Conservation (phyloP, 2,797 vertebrate genomes). For the Morus bassanus region DNA sequence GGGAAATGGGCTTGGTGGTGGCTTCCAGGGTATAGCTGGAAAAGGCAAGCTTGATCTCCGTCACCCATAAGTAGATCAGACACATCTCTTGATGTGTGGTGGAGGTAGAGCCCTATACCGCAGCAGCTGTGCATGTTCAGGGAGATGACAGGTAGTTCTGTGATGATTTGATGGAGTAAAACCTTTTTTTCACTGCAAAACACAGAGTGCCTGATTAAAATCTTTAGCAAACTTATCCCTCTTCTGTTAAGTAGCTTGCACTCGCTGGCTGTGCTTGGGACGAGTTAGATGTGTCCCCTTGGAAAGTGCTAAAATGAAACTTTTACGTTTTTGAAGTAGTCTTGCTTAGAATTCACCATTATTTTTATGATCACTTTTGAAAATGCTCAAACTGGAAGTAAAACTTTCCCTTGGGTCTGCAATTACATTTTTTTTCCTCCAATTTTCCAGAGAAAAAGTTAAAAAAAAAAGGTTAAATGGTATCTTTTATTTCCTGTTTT, state of each 20-base stretch:
- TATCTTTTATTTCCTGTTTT: not conserved
- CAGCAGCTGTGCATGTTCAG: accelerated
- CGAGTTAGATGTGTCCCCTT: not conserved
- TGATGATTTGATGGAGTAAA: not conserved
- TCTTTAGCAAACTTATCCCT: not conserved
- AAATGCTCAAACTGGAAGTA: not conserved
- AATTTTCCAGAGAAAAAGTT: not conserved
- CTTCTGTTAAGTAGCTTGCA: not conserved
- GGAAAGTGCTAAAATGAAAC: not conserved
- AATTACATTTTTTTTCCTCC: not conserved
- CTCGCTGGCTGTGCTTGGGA: not conserved
- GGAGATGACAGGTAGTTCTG: not conserved
- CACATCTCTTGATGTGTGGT: accelerated
- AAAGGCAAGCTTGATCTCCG: not conserved
- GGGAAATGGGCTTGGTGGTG: not conserved
- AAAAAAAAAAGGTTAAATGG: not conserved
- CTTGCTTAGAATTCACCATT: not conserved
- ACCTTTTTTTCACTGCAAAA: not conserved
- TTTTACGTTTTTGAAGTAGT: not conserved
- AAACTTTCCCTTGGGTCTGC: slow-evolving; percentile 29
- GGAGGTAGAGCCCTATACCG: not conserved
- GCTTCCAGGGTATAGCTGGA: not conserved
- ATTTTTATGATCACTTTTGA: slow-evolving; percentile 1
- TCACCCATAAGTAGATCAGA: accelerated
- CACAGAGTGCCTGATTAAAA: not conserved